phyloP scores from a whole-genome alignment of 2,797 vertebrate species.

The Anas georgica region DNA sequence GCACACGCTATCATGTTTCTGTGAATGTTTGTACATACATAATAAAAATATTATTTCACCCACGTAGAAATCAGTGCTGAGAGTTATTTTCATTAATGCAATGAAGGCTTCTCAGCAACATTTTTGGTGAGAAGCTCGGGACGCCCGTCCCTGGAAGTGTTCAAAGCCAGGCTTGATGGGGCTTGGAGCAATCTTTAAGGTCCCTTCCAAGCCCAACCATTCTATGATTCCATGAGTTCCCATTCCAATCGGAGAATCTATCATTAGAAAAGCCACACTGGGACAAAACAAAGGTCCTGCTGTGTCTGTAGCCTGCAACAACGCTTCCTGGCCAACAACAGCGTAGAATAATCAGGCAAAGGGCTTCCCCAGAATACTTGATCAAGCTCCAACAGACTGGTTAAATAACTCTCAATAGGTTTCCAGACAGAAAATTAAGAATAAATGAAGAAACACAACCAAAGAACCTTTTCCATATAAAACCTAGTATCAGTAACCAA shows the following conservation, averaged over 20 bases:
- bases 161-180: too few relatives aligned
- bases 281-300: background rate
- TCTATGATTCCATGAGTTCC: background rate
- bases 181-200: too few relatives aligned
- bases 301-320: background rate
- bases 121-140: background rate
- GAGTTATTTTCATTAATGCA: background rate
- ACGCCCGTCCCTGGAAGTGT: too few relatives aligned
- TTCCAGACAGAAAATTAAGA: background rate
- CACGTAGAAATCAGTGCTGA: rapidly evolving
- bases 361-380: background rate
- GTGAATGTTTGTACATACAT: too few relatives aligned
- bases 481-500: background rate
- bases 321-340: background rate
- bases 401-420: background rate
- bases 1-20: too few relatives aligned
- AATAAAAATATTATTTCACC: too few relatives aligned
- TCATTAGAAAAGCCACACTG: background rate
- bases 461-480: background rate
- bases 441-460: too few relatives aligned
- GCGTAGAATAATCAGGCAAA: background rate
- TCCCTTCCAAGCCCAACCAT: too few relatives aligned
- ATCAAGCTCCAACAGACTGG: background rate
- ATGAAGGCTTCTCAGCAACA: background rate
- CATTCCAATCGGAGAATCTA: background rate